Base-by-base conservation (phyloP, 2,113 vertebrate genomes). In the Salvelinus namaycush region DNA sequence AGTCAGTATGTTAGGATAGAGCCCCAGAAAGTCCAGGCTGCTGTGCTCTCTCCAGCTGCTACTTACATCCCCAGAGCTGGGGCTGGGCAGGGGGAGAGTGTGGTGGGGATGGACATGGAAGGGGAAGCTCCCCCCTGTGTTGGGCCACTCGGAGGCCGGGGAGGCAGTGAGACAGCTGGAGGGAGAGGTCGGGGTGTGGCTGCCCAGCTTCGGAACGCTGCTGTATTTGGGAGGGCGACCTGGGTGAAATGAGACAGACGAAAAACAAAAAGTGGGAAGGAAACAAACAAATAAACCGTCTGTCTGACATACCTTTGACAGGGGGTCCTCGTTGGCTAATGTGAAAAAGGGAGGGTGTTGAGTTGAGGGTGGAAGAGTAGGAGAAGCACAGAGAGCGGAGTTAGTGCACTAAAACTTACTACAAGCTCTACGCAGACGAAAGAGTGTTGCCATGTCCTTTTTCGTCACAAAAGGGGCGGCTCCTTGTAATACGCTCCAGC, bases 221-320 rank as follows among this genome's bases (percentile, higher is more conserved):
- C 96, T 98, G 97, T 97, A 96, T 97, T 99, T 99, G 94, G 97
- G 97, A 95, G 97, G 97, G 95, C 97, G 97, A 99, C 97, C 96
- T 99, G 97, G 93, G 96, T 93, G 91, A 95, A 95, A 96, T 96
- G 95, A 96, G 94, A 97, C 96, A 95, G 96, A 96, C 93, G 86
- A 93, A 75, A 93, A 92, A 87, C 88, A 82, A 87, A 91, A 89
- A 91, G 84, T 80, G 90, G 96, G 90, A 96, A 89, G 86, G 94
- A 79, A 88, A 86, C 73, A 76, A 70, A 75, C 71, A 64, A 67
- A 72, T 77, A 81, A 26, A 89, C 83, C 84, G 87, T 92, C 88
- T 86, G 86, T 81, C 81, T 89, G 90, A 99, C 97, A 98, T 98
- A 99, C 98, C 97, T 99, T 97, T 87, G 96, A 96, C 94, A 97